Evolutionary conservation across 2,113 vertebrate species (phyloP).

Genomic region (Pitta sordida): DNA sequence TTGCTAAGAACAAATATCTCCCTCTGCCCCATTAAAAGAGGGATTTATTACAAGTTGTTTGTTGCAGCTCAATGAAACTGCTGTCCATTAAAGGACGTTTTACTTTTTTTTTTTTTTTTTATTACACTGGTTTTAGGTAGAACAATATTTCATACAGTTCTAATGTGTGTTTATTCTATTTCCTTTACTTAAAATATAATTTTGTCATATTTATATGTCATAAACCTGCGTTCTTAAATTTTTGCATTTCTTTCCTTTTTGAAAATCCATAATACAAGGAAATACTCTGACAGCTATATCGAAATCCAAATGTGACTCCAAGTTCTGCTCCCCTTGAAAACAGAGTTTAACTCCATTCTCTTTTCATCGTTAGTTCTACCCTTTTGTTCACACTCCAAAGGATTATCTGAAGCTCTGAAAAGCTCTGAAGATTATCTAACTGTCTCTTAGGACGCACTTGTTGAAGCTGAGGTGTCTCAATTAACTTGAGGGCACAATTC

Average conservation of each 20-base stretch:
- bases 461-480: background rate
- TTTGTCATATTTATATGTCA: background rate
- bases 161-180: background rate
- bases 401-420: background rate
- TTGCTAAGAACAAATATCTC: background rate
- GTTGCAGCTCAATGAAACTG: background rate
- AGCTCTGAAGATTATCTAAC: background rate
- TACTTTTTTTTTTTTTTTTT: background rate
- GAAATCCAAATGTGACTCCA: background rate
- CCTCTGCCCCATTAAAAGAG: background rate
- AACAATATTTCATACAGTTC: background rate
- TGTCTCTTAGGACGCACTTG: background rate
- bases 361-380: background rate
- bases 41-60: background rate
- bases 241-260: background rate
- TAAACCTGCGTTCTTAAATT: background rate
- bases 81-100: no score
- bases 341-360: background rate
- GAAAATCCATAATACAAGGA: background rate
- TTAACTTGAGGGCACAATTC: background rate
- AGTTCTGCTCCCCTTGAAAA: background rate
- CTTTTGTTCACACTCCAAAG: background rate
- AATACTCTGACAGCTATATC: background rate
- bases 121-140: background rate
- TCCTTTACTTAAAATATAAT: background rate